Evolutionary conservation across 2,113 vertebrate genomes (phyloP), one percentile per base, ranked within the genome.

Genomic region (Hassar affinis): DNA sequence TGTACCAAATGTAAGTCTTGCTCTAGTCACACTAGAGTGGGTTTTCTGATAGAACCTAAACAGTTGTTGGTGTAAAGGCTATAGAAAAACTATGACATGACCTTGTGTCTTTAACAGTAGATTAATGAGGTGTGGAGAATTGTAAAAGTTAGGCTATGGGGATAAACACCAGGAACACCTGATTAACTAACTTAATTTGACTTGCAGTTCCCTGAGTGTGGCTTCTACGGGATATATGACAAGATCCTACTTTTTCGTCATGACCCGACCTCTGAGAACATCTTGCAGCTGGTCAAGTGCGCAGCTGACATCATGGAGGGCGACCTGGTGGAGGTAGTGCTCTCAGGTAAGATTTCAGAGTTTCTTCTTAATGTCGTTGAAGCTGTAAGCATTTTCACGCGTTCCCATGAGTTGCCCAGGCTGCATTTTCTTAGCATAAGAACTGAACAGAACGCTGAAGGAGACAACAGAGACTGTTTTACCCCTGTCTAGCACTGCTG

Each of bases 211-310:
- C 96, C 96, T 0, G 96, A 97, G 88, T 97, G 95, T 90, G 96
- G 96, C 83, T 97, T 97, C 91, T 97, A 97, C 56, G 96, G 96
- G 80, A 94, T 97, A 92, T 97, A 96, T 11, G 96, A 97, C 90
- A 97, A 97, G 91, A 97, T 97, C 87, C 93, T 97, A 81, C 94
- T 97, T 86, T 97, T 97, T 89, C 96, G 96, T n/a, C 96, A 97
- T 82, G 95, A 97, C 35, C 94, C 95, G 82, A 83, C 90, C 81
- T 95, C 95, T 11, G 95, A 97, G 86, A 97, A 97, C 88, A 95
- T 97, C 89, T 93, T 97, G 77, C 96, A 97, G 90, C 90, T 97
- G 91, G 95, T 97, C 83, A 96, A 93, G 89, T 93, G 92, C n/a
- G 95, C 96, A 66, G 85, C 93, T 30, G 95, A 96, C 87, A 97